Conservation (phyloP, 2,797 vertebrate genomes). For the Intellagama lesueurii region DNA sequence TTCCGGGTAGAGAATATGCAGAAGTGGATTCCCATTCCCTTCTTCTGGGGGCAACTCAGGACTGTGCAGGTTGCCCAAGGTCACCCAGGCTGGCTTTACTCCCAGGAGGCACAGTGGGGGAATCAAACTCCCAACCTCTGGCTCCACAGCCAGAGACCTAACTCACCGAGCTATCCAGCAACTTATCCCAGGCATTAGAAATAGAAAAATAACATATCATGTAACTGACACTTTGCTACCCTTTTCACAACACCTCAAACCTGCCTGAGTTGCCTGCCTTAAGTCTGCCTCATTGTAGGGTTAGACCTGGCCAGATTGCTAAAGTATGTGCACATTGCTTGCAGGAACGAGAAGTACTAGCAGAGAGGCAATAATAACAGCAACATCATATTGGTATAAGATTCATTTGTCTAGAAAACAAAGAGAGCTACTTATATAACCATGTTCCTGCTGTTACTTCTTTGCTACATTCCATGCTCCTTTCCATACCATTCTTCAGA, state of each 20-base stretch:
- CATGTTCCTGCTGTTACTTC: conserved; percentile 12
- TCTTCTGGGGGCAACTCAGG: too few species aligned
- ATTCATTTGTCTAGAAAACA: conserved; percentile 48
- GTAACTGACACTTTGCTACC: not conserved
- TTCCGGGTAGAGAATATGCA: too few species aligned
- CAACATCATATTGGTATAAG: not conserved
- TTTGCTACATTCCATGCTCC: not conserved
- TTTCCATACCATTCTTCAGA: conserved; percentile 41
- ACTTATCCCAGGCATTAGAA: not conserved
- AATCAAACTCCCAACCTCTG: too few species aligned
- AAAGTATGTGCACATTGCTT: not conserved
- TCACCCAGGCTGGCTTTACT: too few species aligned
- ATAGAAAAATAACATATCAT: not conserved
- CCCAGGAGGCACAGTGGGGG: too few species aligned
- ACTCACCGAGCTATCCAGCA: too few species aligned
- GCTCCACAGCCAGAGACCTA: too few species aligned
- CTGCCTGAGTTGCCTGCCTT: not conserved
- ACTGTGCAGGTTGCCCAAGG: too few species aligned
- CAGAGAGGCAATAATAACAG: not conserved
- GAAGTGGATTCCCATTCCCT: too few species aligned
- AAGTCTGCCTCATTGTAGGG: not conserved
- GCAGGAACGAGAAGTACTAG: not conserved
- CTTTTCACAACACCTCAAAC: not conserved
- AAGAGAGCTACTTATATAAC: conserved; percentile 46
- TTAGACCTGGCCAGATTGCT: not conserved